Base-by-base conservation (phyloP, 1,140 invertebrate genomes). In the Aplysia californica region DNA sequence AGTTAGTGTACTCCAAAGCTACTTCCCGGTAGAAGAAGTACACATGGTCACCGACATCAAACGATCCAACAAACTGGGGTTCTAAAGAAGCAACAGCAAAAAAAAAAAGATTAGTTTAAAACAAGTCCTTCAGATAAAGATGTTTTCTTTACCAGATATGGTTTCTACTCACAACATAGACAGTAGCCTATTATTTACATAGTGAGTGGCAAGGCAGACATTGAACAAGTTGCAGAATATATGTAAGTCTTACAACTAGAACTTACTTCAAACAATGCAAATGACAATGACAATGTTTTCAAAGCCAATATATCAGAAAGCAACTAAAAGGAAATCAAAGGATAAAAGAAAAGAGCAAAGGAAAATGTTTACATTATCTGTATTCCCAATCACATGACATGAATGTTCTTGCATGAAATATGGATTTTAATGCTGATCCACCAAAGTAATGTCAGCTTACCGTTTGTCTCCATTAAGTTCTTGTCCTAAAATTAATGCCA, bases 21-120 rank as follows among this genome's bases (percentile, higher is more conserved):
- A 93, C 92, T 89, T 98, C 97, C 67, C 96, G 92, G 84, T 97
- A 96, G 73, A 98, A 92, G 89, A 97, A 97, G 85, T 96, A 97
- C 0, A 97, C 94, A 88, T 95, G 95, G 67, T 93, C 91, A 35
- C 95, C 95, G 33, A 94, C 94, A 86, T 98, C 96, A 87, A 97
- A 97, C 67, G 95, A 96, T 1, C 94, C 94, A 68, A 97, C 95
- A 88, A 98, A 98, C 83, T 97, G 94, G 0, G 96, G 95, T 80
- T 96, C 88, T 89, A 75, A 18, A 84, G 82, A 41, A 75, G 38
- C 39, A 55, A 50, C 44, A n/a, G 58, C 39, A 77, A 67, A 66
- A 73, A 55, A 58, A 23, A 66, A 36, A 66, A 29, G 26, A 15
- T 36, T 69, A 23, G 21, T 41, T 41, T 69, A 66, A 66, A 18